Base-by-base conservation (phyloP, 2,888 invertebrate genomes). In the Selenia dentaria region DNA sequence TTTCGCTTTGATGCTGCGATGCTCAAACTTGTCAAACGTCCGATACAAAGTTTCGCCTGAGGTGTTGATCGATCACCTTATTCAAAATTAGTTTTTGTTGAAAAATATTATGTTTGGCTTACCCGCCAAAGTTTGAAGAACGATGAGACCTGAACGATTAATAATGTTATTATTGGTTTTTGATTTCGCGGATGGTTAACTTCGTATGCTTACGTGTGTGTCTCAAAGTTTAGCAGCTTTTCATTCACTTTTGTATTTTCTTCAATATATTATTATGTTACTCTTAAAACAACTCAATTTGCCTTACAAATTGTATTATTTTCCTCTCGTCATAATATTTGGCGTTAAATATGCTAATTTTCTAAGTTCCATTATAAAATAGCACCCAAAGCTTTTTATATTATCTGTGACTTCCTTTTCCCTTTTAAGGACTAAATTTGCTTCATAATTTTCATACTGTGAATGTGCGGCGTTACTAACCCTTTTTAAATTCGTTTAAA, bases 11-110 rank as follows among this genome's bases (percentile, higher is more conserved):
- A 69, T 58, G 58, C 63, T 57, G 62, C 57, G 57, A 61, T 64
- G 2, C 64, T 63, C 59, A 59, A 71, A 72, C 58, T 71, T 69
- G 60, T 59, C 63, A 58, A 54, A 47, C 64, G 60, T 67, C 62
- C 59, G 58, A 66, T 57, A 56, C 54, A 43, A 62, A 72, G 64
- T 57, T 71, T 56, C 53, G 57, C 57, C 47, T 47, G 60, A 67
- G 59, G 61, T 64, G 52, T 64, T 73, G 71, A 73, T 73, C 65
- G 74, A 74, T 74, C 60, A 57, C 61, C 52, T 53, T 53, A 61
- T 62, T 64, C 59, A 56, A 55, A 66, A 69, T 62, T 58, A 58
- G 57, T 57, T 65, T n/a, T 59, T 43, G 51, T 36, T 42, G 9
- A 47, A 29, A 31, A 41, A 35, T 42, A 32, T 18, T 18, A 6